Evolutionary conservation across 2,888 invertebrate species (phyloP), one percentile per base, ranked within the genome.

Genomic region (Galeopsomyia nigrocyanea): DNA sequence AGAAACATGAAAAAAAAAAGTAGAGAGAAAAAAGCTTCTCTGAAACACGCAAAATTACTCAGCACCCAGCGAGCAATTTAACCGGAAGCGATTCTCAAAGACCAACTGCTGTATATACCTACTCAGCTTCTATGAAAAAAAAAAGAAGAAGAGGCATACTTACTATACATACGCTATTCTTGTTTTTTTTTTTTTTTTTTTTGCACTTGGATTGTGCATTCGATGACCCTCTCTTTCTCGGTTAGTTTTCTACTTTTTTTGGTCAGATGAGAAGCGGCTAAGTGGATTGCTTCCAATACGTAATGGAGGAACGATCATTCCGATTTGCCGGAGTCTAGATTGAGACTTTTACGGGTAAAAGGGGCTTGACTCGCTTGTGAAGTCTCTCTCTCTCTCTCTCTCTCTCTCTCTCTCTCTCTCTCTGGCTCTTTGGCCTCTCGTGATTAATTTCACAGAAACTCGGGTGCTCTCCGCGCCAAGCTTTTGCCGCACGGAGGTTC

Each of bases 161-260:
- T 26, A 13, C 10, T 13, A 39, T 10, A 57, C 56, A 60, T 39
- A 17, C 10, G 14, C 51, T 67, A 60, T 61, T 47, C 47, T 60
- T 10, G 26, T 31, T 26, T 31, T 26, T 47, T 46, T 51, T 51
- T 63, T 51, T 51, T 51, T 51, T n/a, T 46, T 51, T 31, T 47
- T 39, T 39, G 39, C 10, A 39, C 39, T 39, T 39, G 39, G 39
- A 3, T 3, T 13, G 39, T 39, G 39, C 39, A 39, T 9, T 84
- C 83, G 80, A 82, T 82, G 82, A 82, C 81, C 82, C 75, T 77
- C 80, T 39, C 39, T 39, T 7, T 39, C 31, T 31, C 77, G 77
- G 77, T 79, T 76, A 79, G 78, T 78, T 80, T 77, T 55, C 50
- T 56, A 47, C n/a, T 19, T 7, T 13, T n/a, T 39, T n/a, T 10